Evolutionary conservation across 2,797 vertebrate genomes (phyloP).

Genomic region (Arrhamphus sclerolepis): DNA sequence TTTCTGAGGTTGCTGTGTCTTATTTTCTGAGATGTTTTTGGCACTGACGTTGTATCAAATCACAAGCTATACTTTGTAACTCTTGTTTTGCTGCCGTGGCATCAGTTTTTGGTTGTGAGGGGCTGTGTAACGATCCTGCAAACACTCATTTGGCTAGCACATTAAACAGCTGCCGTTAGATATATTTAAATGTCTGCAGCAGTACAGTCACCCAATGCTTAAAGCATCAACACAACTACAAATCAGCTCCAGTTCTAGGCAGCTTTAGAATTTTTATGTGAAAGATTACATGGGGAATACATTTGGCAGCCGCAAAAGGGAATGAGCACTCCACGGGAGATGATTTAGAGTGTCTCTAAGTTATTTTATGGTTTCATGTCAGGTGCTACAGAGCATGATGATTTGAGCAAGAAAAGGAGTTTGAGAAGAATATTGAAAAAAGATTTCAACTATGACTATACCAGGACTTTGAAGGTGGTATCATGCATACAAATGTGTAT

Average conservation of each 20-base stretch:
- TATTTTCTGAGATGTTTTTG: slow-evolving; percentile 36
- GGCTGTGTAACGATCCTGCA: slow-evolving; percentile 53
- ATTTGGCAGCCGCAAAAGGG: slow-evolving; percentile 56
- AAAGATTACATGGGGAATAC: slow-evolving; percentile 58
- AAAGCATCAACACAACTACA: slow-evolving; percentile 62
- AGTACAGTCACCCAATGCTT: slow-evolving; percentile 47
- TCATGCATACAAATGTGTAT: too few relatives aligned
- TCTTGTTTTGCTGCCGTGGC: slow-evolving; percentile 38
- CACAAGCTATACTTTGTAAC: slow-evolving; percentile 42
- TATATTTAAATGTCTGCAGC: slow-evolving; percentile 48
- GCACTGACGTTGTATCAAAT: slow-evolving; percentile 49
- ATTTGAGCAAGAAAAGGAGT: slow-evolving; percentile 1
- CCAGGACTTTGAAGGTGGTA: too few relatives aligned
- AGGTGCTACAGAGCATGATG: slow-evolving; percentile 20
- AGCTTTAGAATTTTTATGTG: slow-evolving; percentile 56
- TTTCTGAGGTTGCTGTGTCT: slow-evolving; percentile 23
- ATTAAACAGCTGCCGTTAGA: slow-evolving; percentile 55
- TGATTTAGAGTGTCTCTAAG: slow-evolving; percentile 56
- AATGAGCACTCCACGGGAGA: slow-evolving; percentile 34
- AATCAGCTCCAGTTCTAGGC: slow-evolving; percentile 56
- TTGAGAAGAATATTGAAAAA: too few relatives aligned
- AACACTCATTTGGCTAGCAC: slow-evolving; percentile 49
- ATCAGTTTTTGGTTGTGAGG: slow-evolving; percentile 49
- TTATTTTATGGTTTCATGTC: slow-evolving; percentile 48
- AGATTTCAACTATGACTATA: too few relatives aligned